These are phyloP conservation scores for Tribolium castaneum DNA, from an alignment of 1,140 invertebrate genomes.

Conservation along the genomic window DNA sequence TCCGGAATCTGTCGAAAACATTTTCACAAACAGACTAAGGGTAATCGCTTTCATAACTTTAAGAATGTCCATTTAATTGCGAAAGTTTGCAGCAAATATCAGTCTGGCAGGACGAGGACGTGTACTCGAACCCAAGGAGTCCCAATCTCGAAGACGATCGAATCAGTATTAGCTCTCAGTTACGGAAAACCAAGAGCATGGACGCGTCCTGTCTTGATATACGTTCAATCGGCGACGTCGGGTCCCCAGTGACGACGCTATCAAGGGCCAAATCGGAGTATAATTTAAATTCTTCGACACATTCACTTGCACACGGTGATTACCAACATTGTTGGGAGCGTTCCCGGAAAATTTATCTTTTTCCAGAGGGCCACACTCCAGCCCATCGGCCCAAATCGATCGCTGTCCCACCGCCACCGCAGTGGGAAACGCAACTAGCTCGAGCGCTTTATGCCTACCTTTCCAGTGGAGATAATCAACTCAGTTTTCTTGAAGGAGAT, in stretches of 20 bases:
- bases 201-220: slow-evolving; percentile 88
- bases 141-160: slow-evolving; percentile 71
- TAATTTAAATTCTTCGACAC: slow-evolving; percentile 79
- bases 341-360: slow-evolving; percentile 3
- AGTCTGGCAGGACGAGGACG: slow-evolving; percentile 82
- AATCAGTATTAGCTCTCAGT: slow-evolving; percentile 74
- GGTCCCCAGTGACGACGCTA: slow-evolving; percentile 70
- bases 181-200: slow-evolving; percentile 88
- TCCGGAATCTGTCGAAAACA: slow-evolving; percentile 82
- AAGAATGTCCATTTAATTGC: slow-evolving; percentile 3
- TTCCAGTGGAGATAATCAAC: slow-evolving; percentile 90
- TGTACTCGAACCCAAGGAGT: slow-evolving; percentile 73
- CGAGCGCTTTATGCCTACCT: slow-evolving; percentile 90
- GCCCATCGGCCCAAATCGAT: slow-evolving; percentile 77
- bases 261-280: slow-evolving; percentile 88
- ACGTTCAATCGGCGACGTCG: slow-evolving; percentile 74
- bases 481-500: slow-evolving; percentile 92
- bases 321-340: background rate
- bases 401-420: slow-evolving; percentile 72
- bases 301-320: slow-evolving; percentile 68
- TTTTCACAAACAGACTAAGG: slow-evolving; percentile 81
- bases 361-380: slow-evolving; percentile 68
- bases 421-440: slow-evolving; percentile 74
- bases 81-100: slow-evolving; percentile 74
- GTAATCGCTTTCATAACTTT: slow-evolving; percentile 63